Base-by-base conservation (phyloP, 2,797 vertebrate species). In the Eutrigla gurnardus region DNA sequence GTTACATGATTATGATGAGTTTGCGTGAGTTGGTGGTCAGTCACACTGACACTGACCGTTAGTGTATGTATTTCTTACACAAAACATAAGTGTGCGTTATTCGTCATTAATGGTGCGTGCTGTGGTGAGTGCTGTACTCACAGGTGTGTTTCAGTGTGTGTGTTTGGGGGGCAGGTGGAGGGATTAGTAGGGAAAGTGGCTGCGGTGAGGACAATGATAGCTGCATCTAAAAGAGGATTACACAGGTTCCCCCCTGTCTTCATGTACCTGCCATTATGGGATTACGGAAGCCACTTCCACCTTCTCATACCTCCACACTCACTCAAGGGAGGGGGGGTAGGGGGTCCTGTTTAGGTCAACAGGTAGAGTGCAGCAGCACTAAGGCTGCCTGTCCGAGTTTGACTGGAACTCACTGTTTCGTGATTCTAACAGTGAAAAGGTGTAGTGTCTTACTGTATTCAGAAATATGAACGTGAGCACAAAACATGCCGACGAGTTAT, bases 161-260 rank as follows among this genome's bases (percentile, higher is more conserved):
- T 73, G 55, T 67, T 47, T 43, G 8, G 12, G 33, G 18, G n/a
- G 10, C 3, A 66, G 49, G 61, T 75, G 77, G 71, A 80, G 77
- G 85, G 90, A 89, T 90, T 88, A 90, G 84, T 82, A 91, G 82
- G 88, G 83, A 92, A 91, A 91, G 88, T 90, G 84, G 81, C 57
- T 75, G 80, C 33, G 67, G 59, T 74, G 74, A 83, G 78, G 87
- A 86, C 89, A 87, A 78, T 84, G 90, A 90, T 91, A 88, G 90
- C 88, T 89, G 88, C 82, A 92, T 91, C 87, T 90, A 78, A 93
- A 94, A 93, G 91, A 92, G 91, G 93, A 94, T 94, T 94, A 94
- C 92, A 92, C 18, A 59, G 80, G 81, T 91, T 91, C 75, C 85
- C 25, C 83, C 81, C 77, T 88, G 92, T 92, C 91, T 86, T 89